Base-by-base conservation (phyloP, 2,797 vertebrate genomes). In the Loriculus beryllinus region DNA sequence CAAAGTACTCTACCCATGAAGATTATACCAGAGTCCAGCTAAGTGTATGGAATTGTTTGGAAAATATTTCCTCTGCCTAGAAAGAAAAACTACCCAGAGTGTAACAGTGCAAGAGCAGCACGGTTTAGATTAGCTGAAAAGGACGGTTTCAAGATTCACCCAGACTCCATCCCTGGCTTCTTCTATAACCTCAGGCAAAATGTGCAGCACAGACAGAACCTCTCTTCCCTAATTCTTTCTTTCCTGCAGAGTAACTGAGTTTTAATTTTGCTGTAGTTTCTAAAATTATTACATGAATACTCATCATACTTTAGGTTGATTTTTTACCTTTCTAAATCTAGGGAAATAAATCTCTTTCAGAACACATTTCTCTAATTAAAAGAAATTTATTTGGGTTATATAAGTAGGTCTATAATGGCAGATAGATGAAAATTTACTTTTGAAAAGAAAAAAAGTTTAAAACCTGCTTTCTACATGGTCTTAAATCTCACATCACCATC, bases 261-360 rank as follows among this genome's bases (percentile, higher is more conserved):
- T 87, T 92, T 71, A 70, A 68, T 89, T 89, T 59, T 75, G 52
- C 92, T 91, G 77, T 49, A 75, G 79, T 68, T 95, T 90, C 92
- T 88, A 92, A 83, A 93, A 87, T 92, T 94, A 86, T 51, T 76
- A 79, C 60, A 84, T 26, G 75, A 94, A 95, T 78, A 86, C 74
- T 93, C 76, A 94, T 77, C 81, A 93, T 54, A 74, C 56, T 94
- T 93, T 69, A 64, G 69, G 80, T 91, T 90, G 88, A 62, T 90
- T 95, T 95, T 95, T 95, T 87, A 95, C 77, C 62, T 85, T 94
- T 89, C 92, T 83, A 80, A 92, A 92, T 82, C 64, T 60, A 89
- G 88, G 51, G 65, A 89, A 90, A 94, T 90, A 87, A 87, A 64
- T n/a, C 64, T 62, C 86, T 85, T 94, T 85, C 72, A 93, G 90